Percentiles rank a stretch among this genome's conserved stretches.
Evolutionary conservation across 92 coral and sea anemone species (phyloP).

Genomic region (Phymanthus crucifer): DNA sequence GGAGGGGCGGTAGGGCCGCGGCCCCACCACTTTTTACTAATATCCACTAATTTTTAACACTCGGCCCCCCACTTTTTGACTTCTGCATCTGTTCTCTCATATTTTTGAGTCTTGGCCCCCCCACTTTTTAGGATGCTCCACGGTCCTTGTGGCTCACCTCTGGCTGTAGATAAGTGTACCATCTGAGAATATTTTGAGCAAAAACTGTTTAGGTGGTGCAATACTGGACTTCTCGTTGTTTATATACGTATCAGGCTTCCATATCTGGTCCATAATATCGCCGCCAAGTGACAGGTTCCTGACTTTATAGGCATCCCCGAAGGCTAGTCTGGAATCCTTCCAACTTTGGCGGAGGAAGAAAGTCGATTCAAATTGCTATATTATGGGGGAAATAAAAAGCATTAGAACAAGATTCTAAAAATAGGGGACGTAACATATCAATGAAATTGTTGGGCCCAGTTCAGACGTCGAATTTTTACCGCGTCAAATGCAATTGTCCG

Average conservation of each 20-base stretch:
- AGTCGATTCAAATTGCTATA: conserved; percentile 81
- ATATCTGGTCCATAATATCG: conserved; percentile 80
- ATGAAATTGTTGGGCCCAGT: no score
- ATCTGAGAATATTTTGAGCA: conserved; percentile 56
- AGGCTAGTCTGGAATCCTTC: conserved; percentile 79
- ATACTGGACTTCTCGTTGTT: conserved; percentile 84
- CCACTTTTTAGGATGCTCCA: no score
- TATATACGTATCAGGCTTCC: conserved; percentile 91
- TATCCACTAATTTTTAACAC: no score
- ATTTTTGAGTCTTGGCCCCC: no score
- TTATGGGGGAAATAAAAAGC: background rate
- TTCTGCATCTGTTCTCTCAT: no score
- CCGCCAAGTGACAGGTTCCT: conserved; percentile 78
- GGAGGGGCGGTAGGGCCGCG: no score
- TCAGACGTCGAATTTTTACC: no score
- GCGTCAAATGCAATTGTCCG: no score
- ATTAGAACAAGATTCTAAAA: no score
- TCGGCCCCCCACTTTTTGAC: no score
- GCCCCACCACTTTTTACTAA: no score
- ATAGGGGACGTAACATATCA: no score
- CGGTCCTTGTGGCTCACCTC: conserved; percentile 51
- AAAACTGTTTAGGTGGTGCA: conserved; percentile 73
- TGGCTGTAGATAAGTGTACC: conserved; percentile 73
- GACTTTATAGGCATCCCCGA: conserved; percentile 50
- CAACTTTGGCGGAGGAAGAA: conserved; percentile 88